Conservation (phyloP, 2,113 vertebrate species). For the Mystacornis crossleyi region DNA sequence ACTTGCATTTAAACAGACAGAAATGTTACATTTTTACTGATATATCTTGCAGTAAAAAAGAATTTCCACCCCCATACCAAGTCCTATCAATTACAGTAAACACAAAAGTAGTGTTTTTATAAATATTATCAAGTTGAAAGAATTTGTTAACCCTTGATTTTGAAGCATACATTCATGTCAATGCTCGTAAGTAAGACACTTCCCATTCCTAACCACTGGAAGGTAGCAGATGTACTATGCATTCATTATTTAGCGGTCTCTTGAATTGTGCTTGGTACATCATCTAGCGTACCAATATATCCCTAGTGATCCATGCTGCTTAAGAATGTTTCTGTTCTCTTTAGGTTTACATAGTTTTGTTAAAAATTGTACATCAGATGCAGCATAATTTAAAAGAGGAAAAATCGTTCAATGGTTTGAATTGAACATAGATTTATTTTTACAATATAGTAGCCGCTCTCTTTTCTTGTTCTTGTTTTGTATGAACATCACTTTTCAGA, state of each 20-base stretch:
- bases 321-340: background rate
- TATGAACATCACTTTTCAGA: background rate
- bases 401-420: no score
- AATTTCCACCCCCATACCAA: background rate
- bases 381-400: background rate
- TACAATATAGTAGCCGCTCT: background rate
- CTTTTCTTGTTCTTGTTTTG: background rate
- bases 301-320: background rate
- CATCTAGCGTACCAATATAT: background rate
- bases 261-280: background rate
- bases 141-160: background rate
- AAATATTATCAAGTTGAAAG: background rate
- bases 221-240: slow-evolving; percentile 37
- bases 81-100: background rate
- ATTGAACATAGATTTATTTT: background rate
- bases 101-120: background rate
- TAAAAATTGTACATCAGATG: background rate
- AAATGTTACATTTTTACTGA: background rate
- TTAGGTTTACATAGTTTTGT: background rate
- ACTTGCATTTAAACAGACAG: background rate
- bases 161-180: background rate
- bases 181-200: background rate
- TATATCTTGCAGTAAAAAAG: background rate
- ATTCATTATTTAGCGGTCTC: background rate
- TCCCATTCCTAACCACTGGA: slow-evolving; percentile 35